phyloP scores from a whole-genome alignment of 1,140 invertebrate genomes.

The Gonioctena quinquepunctata region DNA sequence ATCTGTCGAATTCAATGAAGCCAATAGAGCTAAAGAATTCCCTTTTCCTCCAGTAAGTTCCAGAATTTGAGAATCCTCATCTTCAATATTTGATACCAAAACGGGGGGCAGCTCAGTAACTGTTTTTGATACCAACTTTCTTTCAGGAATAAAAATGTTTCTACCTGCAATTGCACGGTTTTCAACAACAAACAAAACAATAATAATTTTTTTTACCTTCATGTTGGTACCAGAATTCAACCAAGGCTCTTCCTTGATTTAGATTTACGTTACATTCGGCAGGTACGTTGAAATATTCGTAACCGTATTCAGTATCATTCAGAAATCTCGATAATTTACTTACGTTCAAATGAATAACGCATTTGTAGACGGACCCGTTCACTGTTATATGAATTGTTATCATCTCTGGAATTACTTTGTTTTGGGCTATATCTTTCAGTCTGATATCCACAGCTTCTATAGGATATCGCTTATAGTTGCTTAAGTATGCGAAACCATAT shows the following conservation, averaged over 20 bases:
- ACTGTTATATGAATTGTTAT: constrained; percentile 2
- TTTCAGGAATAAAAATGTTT: not conserved
- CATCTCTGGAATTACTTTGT: constrained; percentile 33
- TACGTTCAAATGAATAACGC: constrained; percentile 19
- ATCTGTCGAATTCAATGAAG: constrained; percentile 56
- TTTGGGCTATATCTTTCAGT: constrained; percentile 32
- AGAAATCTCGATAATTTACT: constrained; percentile 3
- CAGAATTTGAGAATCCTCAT: constrained; percentile 33
- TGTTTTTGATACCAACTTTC: constrained; percentile 26
- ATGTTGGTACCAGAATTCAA: constrained; percentile 36
- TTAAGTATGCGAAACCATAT: constrained; percentile 45
- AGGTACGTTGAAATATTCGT: constrained; percentile 31
- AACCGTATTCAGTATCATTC: constrained; percentile 19
- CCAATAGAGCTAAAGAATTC: constrained; percentile 67
- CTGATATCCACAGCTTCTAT: constrained; percentile 42
- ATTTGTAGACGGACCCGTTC: not conserved
- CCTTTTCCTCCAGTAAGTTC: constrained; percentile 71
- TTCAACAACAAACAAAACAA: not conserved
- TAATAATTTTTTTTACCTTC: constrained; percentile 10
- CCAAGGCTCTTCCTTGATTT: constrained; percentile 31
- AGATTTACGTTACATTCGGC: constrained; percentile 37
- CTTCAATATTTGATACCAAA: constrained; percentile 30
- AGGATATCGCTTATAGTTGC: constrained; percentile 27
- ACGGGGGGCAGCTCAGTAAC: constrained; percentile 24
- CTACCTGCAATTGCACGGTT: constrained; percentile 3